Percentiles rank a stretch among this genome's conserved stretches.
These are phyloP conservation scores for Lepidocyrtinus sp. DNA, from an alignment of 2,888 invertebrate genomes.

Conservation along the genomic window DNA sequence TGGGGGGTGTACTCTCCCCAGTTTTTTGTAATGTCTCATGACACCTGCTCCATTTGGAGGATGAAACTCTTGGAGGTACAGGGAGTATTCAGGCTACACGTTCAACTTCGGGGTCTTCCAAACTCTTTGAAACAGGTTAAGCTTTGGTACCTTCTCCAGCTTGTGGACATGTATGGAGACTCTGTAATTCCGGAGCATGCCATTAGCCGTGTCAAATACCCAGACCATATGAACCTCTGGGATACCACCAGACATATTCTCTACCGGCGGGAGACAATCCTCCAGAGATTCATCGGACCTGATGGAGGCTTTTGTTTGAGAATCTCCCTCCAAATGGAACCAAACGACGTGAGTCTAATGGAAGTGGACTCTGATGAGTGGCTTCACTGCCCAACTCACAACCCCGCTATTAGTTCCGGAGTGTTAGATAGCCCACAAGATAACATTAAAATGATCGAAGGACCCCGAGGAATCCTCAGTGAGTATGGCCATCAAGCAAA, in stretches of 20 bases:
- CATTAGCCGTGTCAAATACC: constrained; percentile 53
- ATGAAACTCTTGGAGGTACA: constrained; percentile 57
- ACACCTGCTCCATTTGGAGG: constrained; percentile 57
- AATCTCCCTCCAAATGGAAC: constrained; percentile 54
- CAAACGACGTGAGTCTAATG: constrained; percentile 49
- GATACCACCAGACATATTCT: constrained; percentile 58
- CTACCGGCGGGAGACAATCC: constrained; percentile 51
- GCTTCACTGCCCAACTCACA: constrained; percentile 27
- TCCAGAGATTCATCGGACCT: constrained; percentile 44
- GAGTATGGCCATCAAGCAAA: neutral
- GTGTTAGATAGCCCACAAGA: neutral
- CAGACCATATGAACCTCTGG: constrained; percentile 58
- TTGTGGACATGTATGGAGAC: constrained; percentile 58
- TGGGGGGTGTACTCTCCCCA: constrained; percentile 61
- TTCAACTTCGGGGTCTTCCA: constrained; percentile 58
- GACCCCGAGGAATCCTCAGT: neutral
- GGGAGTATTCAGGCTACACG: constrained; percentile 61
- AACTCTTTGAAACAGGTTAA: constrained; percentile 49
- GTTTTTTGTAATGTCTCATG: constrained; percentile 48
- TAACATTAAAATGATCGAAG: neutral
- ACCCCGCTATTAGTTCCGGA: neutral
- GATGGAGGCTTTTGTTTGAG: constrained; percentile 43
- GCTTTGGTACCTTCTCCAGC: constrained; percentile 55
- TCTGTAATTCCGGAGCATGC: constrained; percentile 61
- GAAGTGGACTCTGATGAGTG: constrained; percentile 57